Base-by-base conservation (phyloP, 2,113 vertebrate genomes). In the Terrapene triunguis region DNA sequence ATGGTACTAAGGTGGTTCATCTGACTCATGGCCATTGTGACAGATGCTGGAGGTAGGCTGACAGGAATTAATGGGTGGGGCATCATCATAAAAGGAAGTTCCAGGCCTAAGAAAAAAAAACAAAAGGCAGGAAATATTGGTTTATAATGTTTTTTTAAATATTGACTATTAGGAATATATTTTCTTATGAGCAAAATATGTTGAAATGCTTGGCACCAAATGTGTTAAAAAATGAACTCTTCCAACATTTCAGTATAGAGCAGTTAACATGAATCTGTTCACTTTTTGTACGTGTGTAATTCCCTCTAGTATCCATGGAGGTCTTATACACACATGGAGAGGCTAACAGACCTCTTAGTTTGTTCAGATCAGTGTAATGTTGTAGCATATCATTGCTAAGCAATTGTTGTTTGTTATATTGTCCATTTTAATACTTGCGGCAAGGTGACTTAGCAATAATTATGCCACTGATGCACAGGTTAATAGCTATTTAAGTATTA, bases 51-150 rank as follows among this genome's bases (percentile, higher is more conserved):
- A 98, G 99, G 99, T 99, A 99, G 99, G 98, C 99, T 99, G 98
- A 99, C 99, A 2, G 99, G 99, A 98, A 99, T 99, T 97, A 99
- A 98, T 2, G 99, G 99, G 97, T 99, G 99, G 96, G 99, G 99
- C 99, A 99, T 99, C 99, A 99, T 99, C 99, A 99, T 99, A 97
- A 99, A 99, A 96, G 99, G 99, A 97, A 99, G 99, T 98, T 99
- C 99, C 98, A 99, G 97, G 96, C 99, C 99, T 99, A 96, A 92
- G 79, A 62, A 57, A 87, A 29, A 6, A 92, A 35, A 59, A 92
- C 29, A 90, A 47, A 17, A 48, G 6, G 65, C 51, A 76, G 76
- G 35, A 2, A 94, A 93, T 57, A 93, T 8, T 95, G 12, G 7
- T 55, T 62, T 93, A 59, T 25, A 55, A 7, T 8, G 57, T 29